These are phyloP conservation scores for Mesorhabditis sp. DNA, from an alignment of 2,888 invertebrate species.

Conservation along the genomic window DNA sequence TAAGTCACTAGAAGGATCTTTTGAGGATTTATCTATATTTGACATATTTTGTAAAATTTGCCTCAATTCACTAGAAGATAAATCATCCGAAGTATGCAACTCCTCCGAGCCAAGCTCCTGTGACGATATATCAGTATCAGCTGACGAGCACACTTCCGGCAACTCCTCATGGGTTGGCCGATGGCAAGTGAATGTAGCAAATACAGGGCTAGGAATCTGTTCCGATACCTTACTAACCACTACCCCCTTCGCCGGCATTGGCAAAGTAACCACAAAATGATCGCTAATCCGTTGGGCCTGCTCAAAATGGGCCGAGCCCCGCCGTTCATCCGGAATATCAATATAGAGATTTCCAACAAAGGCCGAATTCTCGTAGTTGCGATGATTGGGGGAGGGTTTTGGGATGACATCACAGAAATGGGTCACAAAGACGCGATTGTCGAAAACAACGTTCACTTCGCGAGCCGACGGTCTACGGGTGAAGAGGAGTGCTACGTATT, in stretches of 20 bases:
- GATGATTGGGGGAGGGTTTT: background rate
- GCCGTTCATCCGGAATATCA: background rate
- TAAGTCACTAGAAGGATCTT: too few relatives aligned
- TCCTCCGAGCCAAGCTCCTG: constrained; percentile 2
- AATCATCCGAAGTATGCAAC: background rate
- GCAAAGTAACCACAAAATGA: background rate
- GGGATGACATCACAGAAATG: background rate
- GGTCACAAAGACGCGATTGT: background rate
- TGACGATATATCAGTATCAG: constrained; percentile 1
- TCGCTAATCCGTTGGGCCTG: background rate
- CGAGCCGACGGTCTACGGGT: background rate
- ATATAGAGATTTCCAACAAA: background rate
- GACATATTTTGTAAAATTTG: too few relatives aligned
- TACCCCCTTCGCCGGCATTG: background rate
- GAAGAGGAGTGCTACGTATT: background rate
- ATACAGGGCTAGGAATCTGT: background rate
- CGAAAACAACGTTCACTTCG: background rate
- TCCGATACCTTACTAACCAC: background rate
- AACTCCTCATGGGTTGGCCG: background rate
- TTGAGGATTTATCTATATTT: too few relatives aligned
- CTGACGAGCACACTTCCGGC: background rate
- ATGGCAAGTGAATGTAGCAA: background rate
- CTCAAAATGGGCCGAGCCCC: background rate
- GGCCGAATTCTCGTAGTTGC: background rate
- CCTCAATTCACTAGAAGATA: background rate